Evolutionary conservation across 2,113 vertebrate genomes (phyloP).

Genomic region (Bujurquina vittata): DNA sequence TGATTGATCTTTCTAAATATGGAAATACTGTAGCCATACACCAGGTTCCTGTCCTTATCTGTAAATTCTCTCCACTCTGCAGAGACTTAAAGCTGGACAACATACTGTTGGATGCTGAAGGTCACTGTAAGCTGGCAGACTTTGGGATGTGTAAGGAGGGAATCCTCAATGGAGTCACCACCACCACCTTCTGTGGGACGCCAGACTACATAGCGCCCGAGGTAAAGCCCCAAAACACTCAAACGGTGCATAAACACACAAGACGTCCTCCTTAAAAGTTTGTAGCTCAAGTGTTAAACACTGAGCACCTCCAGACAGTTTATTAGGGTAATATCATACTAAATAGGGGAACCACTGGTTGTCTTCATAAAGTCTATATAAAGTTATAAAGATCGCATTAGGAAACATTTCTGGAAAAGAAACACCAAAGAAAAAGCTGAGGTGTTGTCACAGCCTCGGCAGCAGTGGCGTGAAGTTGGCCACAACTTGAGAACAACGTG

Average conservation of each 20-base stretch:
- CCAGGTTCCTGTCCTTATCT: not conserved
- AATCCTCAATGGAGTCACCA: conserved; percentile 92
- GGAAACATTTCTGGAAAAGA: too few species aligned
- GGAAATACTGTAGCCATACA: not conserved
- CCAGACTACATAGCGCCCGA: conserved; percentile 98
- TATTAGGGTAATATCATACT: not conserved
- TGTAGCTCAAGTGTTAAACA: not conserved
- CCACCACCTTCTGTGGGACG: conserved; percentile 96
- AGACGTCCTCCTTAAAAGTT: not conserved
- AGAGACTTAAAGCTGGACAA: conserved; percentile 99
- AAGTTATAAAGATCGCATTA: not conserved
- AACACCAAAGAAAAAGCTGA: too few species aligned
- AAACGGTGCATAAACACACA: not conserved
- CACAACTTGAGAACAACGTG: too few species aligned
- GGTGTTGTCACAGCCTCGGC: too few species aligned
- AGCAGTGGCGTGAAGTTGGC: too few species aligned
- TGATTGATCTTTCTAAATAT: not conserved
- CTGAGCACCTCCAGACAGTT: not conserved
- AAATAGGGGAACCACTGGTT: not conserved
- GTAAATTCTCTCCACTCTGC: not conserved
- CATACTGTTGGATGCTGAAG: conserved; percentile 95
- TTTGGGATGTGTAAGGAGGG: conserved; percentile 99
- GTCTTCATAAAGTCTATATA: not conserved
- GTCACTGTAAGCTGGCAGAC: conserved; percentile 97
- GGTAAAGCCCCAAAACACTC: conserved; percentile 74